Evolutionary conservation across 2,113 vertebrate genomes (phyloP).

Genomic region (Thalassoma bifasciatum): DNA sequence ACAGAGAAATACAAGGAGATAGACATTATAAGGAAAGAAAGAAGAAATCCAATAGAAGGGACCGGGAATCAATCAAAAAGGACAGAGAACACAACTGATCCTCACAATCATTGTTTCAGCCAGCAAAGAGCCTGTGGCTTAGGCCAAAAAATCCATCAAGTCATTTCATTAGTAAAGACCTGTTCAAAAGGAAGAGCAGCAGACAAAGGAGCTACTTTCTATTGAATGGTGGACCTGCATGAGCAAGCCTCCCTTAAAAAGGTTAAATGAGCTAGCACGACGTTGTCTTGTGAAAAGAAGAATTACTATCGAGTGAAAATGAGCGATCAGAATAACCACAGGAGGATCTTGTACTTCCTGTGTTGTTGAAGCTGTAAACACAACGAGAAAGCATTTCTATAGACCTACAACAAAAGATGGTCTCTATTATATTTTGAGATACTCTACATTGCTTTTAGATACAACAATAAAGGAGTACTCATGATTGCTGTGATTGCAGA

Average conservation of each 20-base stretch:
- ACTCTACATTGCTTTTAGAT: background rate
- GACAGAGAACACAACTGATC: slow-evolving; percentile 55
- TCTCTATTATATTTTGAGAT: too few species aligned
- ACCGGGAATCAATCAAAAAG: slow-evolving; percentile 60
- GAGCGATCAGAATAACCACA: slow-evolving; percentile 15
- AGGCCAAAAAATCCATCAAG: slow-evolving; percentile 72
- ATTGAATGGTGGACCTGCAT: slow-evolving; percentile 37
- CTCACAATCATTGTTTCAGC: slow-evolving; percentile 61
- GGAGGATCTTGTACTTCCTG: slow-evolving; percentile 3
- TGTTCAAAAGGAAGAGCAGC: slow-evolving; percentile 48
- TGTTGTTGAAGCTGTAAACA: background rate
- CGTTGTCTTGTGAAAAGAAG: slow-evolving; percentile 30
- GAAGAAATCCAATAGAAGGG: slow-evolving; percentile 32
- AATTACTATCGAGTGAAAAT: slow-evolving; percentile 47
- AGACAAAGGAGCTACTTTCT: slow-evolving; percentile 63
- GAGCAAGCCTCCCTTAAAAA: slow-evolving; percentile 34
- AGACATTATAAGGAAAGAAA: slow-evolving; percentile 25
- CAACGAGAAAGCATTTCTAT: background rate
- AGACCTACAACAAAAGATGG: background rate
- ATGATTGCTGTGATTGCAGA: too few species aligned
- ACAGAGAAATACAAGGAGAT: slow-evolving; percentile 33
- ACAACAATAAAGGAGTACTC: background rate
- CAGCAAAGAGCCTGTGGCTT: slow-evolving; percentile 56
- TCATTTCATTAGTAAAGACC: slow-evolving; percentile 66
- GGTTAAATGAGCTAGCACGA: slow-evolving; percentile 47